Evolutionary conservation across 2,113 vertebrate genomes (phyloP).

Genomic region (Neolamprologus brichardi): DNA sequence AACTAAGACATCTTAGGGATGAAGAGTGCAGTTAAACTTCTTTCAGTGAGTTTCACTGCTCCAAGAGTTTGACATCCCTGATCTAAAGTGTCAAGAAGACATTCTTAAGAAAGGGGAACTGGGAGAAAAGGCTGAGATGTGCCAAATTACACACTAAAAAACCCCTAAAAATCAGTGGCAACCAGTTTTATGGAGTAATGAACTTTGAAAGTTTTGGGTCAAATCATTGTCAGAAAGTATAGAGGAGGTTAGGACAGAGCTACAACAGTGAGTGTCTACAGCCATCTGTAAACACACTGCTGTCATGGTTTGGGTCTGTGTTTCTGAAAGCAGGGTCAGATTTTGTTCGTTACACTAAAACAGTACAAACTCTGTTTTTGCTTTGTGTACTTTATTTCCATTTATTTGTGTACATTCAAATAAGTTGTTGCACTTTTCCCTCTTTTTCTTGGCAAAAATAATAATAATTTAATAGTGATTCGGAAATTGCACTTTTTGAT

Average conservation of each 20-base stretch:
- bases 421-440: background rate
- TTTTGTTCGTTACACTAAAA: background rate
- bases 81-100: background rate
- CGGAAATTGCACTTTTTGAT: rapidly evolving
- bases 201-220: background rate
- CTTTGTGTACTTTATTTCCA: background rate
- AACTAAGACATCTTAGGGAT: background rate
- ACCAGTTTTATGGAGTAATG: background rate
- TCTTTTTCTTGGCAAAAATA: background rate
- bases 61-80: background rate
- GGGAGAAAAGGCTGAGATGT: background rate
- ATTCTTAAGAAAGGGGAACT: background rate
- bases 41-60: background rate
- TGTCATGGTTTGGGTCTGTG: background rate
- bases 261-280: background rate
- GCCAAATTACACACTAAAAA: background rate
- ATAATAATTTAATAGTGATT: background rate
- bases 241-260: background rate
- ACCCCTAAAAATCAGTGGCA: background rate
- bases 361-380: background rate
- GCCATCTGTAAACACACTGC: background rate
- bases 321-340: background rate
- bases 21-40: background rate
- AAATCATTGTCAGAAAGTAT: background rate
- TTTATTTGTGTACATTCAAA: background rate